Conservation (phyloP, 2,797 vertebrate species). For the Pyrocephalus nanus region DNA sequence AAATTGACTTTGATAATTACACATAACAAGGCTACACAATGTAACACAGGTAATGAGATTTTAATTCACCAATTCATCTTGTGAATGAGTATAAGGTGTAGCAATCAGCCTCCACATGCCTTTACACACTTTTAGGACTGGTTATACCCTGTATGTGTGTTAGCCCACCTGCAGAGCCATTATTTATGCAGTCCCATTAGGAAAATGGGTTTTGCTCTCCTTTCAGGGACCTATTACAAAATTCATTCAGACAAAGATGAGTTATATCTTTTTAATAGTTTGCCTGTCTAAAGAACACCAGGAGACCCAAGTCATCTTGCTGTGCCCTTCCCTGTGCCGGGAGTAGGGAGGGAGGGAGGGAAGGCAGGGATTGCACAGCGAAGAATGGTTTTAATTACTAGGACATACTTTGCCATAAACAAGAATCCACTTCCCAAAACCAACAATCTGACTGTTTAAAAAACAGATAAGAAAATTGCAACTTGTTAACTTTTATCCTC, state of each 20-base stretch:
- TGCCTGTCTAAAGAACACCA: not conserved
- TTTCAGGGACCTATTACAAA: not conserved
- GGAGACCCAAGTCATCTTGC: not conserved
- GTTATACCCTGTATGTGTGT: not conserved
- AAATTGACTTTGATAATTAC: slow-evolving; percentile 64
- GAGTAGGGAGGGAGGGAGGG: not conserved
- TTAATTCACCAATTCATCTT: slow-evolving; percentile 60
- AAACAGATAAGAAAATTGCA: not conserved
- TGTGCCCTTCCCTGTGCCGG: not conserved
- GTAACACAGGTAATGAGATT: slow-evolving; percentile 49
- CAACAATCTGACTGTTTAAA: not conserved
- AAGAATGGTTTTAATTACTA: not conserved
- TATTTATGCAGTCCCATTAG: not conserved
- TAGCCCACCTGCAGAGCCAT: not conserved
- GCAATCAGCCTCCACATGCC: not conserved
- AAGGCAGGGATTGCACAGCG: not conserved
- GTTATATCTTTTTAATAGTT: not conserved
- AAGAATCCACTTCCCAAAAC: not conserved
- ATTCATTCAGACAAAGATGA: not conserved
- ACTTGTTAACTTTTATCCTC: not conserved
- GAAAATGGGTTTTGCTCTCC: not conserved
- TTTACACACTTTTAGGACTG: not conserved
- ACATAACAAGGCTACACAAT: slow-evolving; percentile 20
- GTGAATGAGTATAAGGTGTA: slow-evolving; percentile 12
- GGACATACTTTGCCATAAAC: not conserved